Evolutionary conservation across 1,140 invertebrate genomes (phyloP), one percentile per base, ranked within the genome.

Genomic region (Meloidogyne chitwoodi): DNA sequence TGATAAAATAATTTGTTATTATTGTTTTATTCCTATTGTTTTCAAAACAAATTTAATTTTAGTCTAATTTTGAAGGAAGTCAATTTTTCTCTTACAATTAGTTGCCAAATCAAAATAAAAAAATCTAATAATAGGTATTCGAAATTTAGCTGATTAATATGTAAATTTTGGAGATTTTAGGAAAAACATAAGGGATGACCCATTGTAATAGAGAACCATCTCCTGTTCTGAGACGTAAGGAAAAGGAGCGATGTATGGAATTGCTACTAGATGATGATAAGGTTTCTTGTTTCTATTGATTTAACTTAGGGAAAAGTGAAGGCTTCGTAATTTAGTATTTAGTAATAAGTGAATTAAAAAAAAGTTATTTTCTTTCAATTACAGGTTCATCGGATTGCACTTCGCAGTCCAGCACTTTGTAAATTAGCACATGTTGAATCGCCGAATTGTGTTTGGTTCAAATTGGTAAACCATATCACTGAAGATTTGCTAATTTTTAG

Each of bases 361-460:
- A 3, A 44, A 44, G 2, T 48, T 48, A 19, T 19, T 48, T 19
- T 48, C 12, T 22, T 26, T 48, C 5, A 24, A 24, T 71, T 72
- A 5, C 27, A 78, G 77, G 63, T 78, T 34, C 77, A 78, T 73
- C 66, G 77, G 1, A 80, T 78, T 56, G 6, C 10, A 34, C 44
- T 78, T 48, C 38, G 27, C 27, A 56, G 19, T 27, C 29, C 24
- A 5, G 78, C 77, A 24, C 38, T 71, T 48, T 78, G 75, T 24
- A 68, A 34, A n/a, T 70, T 78, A 12, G 38, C 77, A 26, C 44
- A 78, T 48, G 38, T 78, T 29, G 65, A 44, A 14, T 78, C 77
- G 34, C 63, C 77, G 12, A 79, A 74, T 70, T 73, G 77, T 64
- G 48, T 78, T 71, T 78, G 77, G 77, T 78, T 78, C 31, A 78